These are phyloP conservation scores for Tipula vernalis DNA, from an alignment of 2,888 invertebrate genomes.

Conservation along the genomic window DNA sequence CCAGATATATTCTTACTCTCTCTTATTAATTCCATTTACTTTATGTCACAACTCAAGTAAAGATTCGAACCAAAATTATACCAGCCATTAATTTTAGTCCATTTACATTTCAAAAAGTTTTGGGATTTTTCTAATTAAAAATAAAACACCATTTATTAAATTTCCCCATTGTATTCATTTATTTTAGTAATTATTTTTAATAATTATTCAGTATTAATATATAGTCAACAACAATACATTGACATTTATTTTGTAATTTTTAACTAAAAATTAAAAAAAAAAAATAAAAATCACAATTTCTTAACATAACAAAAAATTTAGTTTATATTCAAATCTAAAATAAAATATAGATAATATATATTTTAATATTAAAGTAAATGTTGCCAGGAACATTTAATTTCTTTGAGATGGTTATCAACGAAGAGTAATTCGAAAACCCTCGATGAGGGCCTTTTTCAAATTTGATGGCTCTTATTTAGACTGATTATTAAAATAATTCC, in stretches of 20 bases:
- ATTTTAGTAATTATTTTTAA: not conserved
- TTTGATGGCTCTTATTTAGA: not conserved
- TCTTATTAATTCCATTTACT: too few relatives aligned
- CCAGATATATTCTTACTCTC: too few relatives aligned
- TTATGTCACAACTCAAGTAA: too few relatives aligned
- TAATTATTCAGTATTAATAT: not conserved
- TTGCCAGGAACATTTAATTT: not conserved
- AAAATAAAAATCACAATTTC: not conserved
- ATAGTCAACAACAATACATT: not conserved
- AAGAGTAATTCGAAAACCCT: not conserved
- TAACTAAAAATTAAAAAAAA: not conserved
- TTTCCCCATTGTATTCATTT: not conserved
- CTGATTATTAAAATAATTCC: not conserved
- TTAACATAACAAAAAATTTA: not conserved
- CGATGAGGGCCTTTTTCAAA: not conserved
- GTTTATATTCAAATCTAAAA: not conserved
- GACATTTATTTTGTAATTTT: not conserved
- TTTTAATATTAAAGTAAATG: not conserved
- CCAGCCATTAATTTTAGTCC: too few relatives aligned
- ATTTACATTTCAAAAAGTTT: too few relatives aligned
- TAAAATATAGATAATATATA: not conserved
- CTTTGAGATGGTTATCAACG: not conserved
- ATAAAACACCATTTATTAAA: not conserved
- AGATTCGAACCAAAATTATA: too few relatives aligned
- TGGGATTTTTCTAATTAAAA: too few relatives aligned